Evolutionary conservation across 1,140 invertebrate species (phyloP), one percentile per base, ranked within the genome.

Genomic region (Tenebrio molitor): DNA sequence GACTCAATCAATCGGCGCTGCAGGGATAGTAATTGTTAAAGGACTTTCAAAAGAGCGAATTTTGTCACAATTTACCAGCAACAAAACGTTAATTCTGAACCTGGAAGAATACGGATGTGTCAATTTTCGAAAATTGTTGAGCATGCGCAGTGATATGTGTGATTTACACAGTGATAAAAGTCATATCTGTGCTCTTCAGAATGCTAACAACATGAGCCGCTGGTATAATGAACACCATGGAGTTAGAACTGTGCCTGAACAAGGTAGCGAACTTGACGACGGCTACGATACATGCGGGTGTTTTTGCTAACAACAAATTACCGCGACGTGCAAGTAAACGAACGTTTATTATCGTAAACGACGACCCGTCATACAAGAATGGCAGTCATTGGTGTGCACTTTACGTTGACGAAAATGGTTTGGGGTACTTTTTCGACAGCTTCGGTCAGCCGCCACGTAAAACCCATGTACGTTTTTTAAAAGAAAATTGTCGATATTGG

Each of bases 401-500:
- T 1, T 19, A 23, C 53, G 3, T 62, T 23, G 53, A 62, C 16
- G 19, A 62, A 46, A 8, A 2, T 46, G 42, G 42, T 46, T 44
- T 44, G 1, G 42, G 12, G 3, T 44, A 44, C 7, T 62, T 62
- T 19, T 62, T 62, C 17, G 53, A 62, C 19, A 62, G 53, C 19
- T 62, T 62, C 19, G 33, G 53, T 23, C 19, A 23, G n/a, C 8
- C 3, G 19, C 53, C 53, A 4, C 53, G 7, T 2, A 12, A 2
- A 3, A 62, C 19, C 14, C 19, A 23, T 62, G 3, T 23, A 33
- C 19, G 25, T 6, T 62, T 62, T 44, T 8, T 44, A 2, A 44
- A 15, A 44, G 8, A 16, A 15, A 44, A 44, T 44, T 2, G 12
- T 0, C 0, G 8, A 15, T 15, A 15, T 5, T 44, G 42, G 42